These are phyloP conservation scores for Plebejus argus DNA, from an alignment of 2,888 invertebrate species.

Conservation along the genomic window DNA sequence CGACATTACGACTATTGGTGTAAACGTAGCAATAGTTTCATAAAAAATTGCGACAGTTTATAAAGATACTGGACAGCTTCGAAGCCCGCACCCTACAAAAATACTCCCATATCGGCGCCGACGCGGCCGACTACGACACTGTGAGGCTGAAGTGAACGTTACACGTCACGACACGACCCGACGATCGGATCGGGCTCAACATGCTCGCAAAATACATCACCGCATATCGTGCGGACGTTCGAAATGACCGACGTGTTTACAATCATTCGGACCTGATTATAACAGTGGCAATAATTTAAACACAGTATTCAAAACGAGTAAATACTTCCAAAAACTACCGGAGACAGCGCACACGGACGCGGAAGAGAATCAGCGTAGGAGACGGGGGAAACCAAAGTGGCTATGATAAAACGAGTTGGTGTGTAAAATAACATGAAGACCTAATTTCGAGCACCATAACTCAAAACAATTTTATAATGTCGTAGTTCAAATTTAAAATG, in stretches of 20 bases:
- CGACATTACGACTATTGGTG: constrained; percentile 31
- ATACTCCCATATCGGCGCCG: constrained; percentile 34
- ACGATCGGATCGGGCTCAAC: background rate
- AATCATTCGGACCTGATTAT: constrained; percentile 41
- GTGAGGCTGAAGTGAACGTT: constrained; percentile 47
- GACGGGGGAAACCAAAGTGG: background rate
- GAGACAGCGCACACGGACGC: constrained; percentile 44
- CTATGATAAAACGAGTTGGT: background rate
- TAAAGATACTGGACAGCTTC: constrained; percentile 30
- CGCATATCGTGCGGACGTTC: constrained; percentile 29
- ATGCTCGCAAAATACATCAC: constrained; percentile 27
- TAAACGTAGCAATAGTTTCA: constrained; percentile 30
- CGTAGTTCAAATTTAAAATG: no score
- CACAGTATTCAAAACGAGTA: constrained; percentile 56
- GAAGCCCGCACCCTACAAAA: constrained; percentile 37
- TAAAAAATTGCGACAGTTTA: constrained; percentile 26
- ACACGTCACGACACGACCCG: constrained; percentile 47
- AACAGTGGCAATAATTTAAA: constrained; percentile 44
- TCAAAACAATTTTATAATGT: background rate
- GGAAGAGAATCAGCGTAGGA: constrained; percentile 31
- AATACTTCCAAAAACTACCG: constrained; percentile 62
- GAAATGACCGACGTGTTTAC: constrained; percentile 34
- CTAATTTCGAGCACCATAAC: background rate
- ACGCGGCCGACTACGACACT: constrained; percentile 40
- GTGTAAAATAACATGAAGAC: background rate